Conservation (phyloP, 2,888 invertebrate species). For the Drosophila diplacantha region DNA sequence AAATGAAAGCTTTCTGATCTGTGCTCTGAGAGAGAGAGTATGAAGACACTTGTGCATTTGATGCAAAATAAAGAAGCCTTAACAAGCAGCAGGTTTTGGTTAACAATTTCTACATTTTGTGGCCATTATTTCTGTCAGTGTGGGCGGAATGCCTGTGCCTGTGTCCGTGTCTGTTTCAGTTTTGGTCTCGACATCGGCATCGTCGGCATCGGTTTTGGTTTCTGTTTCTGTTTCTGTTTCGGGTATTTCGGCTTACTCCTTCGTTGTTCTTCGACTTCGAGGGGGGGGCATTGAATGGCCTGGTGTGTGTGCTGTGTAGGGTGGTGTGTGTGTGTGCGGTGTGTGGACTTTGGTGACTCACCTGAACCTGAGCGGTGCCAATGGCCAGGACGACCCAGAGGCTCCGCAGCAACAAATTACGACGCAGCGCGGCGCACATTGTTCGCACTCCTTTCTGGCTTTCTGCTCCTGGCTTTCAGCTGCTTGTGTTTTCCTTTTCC, state of each 20-base stretch:
- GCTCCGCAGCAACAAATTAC: conserved; percentile 71
- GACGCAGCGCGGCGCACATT: conserved; percentile 68
- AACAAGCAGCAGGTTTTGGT: no score
- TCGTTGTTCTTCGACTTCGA: conserved; percentile 15
- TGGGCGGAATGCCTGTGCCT: not conserved
- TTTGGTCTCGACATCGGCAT: conserved; percentile 15
- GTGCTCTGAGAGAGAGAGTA: no score
- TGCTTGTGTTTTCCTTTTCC: not conserved
- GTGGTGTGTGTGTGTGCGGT: conserved; percentile 6
- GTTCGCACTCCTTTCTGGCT: conserved; percentile 44
- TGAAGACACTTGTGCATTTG: no score
- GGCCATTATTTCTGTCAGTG: not conserved
- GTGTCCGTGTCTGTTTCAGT: conserved; percentile 19
- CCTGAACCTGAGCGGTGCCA: conserved; percentile 68
- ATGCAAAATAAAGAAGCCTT: no score
- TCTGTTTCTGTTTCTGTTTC: conserved; percentile 35
- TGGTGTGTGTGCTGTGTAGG: conserved; percentile 1
- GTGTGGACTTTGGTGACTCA: conserved; percentile 56
- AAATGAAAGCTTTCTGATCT: no score
- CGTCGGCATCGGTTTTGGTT: no score
- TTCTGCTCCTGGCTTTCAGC: conserved; percentile 15
- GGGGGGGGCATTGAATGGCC: conserved; percentile 13
- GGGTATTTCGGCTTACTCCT: conserved; percentile 35
- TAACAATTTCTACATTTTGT: not conserved
- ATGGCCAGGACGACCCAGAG: conserved; percentile 62